Percentiles rank a stretch among this genome's conserved stretches.
Evolutionary conservation across 2,113 vertebrate species (phyloP).

Genomic region (Nestor notabilis): DNA sequence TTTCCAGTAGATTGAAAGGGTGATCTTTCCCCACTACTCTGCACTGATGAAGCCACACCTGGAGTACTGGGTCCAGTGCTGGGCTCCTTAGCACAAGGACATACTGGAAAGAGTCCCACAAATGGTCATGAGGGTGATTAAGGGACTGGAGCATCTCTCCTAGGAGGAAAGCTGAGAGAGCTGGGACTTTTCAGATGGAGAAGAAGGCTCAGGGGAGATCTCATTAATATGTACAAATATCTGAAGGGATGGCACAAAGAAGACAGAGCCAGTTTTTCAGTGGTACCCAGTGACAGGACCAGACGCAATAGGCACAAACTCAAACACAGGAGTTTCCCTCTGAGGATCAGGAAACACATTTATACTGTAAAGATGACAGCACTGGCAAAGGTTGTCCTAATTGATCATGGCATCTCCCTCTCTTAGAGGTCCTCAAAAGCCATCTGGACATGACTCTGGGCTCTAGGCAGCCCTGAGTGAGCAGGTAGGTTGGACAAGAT

Average conservation of each 20-base stretch:
- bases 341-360: background rate
- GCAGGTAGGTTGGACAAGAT: background rate
- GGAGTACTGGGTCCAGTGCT: too few relatives aligned
- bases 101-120: fast-evolving
- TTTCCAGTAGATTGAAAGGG: background rate
- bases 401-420: background rate
- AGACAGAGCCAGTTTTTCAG: background rate
- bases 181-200: background rate
- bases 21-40: background rate
- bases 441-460: background rate
- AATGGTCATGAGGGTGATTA: background rate
- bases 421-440: background rate
- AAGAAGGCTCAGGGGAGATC: background rate
- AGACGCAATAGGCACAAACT: background rate
- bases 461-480: background rate
- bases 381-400: background rate
- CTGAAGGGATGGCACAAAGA: background rate
- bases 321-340: background rate
- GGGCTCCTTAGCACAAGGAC: background rate
- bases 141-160: background rate
- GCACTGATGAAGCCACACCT: background rate
- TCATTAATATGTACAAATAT: background rate
- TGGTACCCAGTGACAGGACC: background rate
- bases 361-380: background rate
- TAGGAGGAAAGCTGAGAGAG: background rate